Evolutionary conservation across 2,797 vertebrate species (phyloP).

Genomic region (Neosilurus hyrtlii): DNA sequence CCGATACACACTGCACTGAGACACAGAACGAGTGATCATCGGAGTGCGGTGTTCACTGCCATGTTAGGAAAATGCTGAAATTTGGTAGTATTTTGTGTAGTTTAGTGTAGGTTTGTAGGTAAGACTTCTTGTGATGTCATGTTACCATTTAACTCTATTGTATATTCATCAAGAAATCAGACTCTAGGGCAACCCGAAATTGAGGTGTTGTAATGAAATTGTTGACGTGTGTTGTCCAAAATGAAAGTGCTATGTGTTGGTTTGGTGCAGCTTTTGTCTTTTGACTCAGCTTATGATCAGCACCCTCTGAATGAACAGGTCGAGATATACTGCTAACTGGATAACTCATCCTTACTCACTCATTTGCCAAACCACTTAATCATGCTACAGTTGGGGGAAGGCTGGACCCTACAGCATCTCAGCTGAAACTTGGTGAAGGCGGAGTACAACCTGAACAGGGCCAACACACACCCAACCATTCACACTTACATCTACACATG

Average conservation of each 20-base stretch:
- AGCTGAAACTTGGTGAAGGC: no score
- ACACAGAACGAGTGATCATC: background rate
- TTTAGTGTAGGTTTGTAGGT: conserved; percentile 1
- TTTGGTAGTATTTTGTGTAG: conserved; percentile 15
- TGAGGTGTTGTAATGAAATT: no score
- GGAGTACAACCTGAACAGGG: no score
- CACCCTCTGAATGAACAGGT: background rate
- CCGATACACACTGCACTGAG: conserved; percentile 16
- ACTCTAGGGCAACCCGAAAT: background rate
- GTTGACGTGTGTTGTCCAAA: no score
- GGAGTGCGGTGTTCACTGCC: background rate
- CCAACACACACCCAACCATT: no score
- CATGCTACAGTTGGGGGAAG: no score
- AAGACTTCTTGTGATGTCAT: background rate
- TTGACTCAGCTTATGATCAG: background rate
- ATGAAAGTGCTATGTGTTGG: no score
- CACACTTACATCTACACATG: no score
- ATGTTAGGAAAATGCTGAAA: conserved; percentile 20
- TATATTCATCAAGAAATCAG: background rate
- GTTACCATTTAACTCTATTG: background rate
- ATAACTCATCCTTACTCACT: no score
- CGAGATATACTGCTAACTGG: background rate
- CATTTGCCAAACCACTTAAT: no score
- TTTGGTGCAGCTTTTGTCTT: background rate
- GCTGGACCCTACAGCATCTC: no score